Base-by-base conservation (phyloP, 2,113 vertebrate genomes). In the Phycodurus eques region DNA sequence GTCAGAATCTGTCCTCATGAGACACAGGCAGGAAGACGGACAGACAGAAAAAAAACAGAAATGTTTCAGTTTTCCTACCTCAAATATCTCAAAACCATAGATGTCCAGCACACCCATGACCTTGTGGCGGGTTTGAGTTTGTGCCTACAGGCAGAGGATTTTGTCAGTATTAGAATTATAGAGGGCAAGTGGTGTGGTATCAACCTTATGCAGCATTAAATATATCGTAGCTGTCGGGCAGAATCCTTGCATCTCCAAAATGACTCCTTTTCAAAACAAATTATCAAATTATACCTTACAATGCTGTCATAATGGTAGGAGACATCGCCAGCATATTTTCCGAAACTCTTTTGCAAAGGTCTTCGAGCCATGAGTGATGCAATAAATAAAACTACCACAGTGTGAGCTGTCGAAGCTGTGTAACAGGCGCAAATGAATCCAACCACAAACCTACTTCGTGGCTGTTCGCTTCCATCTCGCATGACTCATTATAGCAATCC, bases 41-140 rank as follows among this genome's bases (percentile, higher is more conserved):
- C 1, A 9, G 60, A 62, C 19, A 9, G 51, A 20, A 53, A 10
- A 64, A 20, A 44, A 10, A 47, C 39, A 65, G 4, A 47, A 12
- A 27, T 12, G 8, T 47, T 66, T 47, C 6, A 8, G 43, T 47
- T 46, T 44, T 47, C 93, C 94, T 93, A 99, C 98, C 96, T 99
- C 98, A 91, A 99, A 99, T 89, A 99, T 99, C 90, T 99, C 98
- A 92, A 99, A 99, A 83, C 98, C 98, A 42, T 99, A 99, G 83
- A 99, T 99, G 90, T 99, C 98, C 85, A 99, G 84, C 57, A 99
- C 98, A 5, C 98, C 98, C 98, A 99, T 99, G 66, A 98, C 98
- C 93, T 99, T 99, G 94, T 99, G 98, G 72, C 95, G 94, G 69
- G 94, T 86, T 94, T 97, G 96, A 64, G 93, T 89, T 83, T 98